Conservation (phyloP, 1,140 invertebrate genomes). For the Coelopa frigida region DNA sequence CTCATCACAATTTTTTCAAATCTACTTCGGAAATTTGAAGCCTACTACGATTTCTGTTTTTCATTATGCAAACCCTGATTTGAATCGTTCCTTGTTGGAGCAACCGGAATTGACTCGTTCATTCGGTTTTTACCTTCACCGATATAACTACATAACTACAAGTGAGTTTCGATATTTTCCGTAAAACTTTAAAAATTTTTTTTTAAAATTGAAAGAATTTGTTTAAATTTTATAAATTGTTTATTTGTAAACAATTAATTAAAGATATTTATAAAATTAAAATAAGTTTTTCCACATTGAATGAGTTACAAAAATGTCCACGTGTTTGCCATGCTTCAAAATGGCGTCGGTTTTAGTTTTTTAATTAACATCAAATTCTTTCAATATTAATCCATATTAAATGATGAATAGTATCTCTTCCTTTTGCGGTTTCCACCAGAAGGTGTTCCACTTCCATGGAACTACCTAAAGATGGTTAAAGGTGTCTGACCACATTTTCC, state of each 20-base stretch:
- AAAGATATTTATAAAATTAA: constrained; percentile 1
- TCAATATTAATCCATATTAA: constrained; percentile 6
- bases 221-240: constrained; percentile 1
- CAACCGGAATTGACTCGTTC: constrained; percentile 17
- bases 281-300: constrained; percentile 1
- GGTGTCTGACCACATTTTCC: constrained; percentile 48
- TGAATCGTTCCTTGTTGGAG: constrained; percentile 1
- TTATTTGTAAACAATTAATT: not conserved
- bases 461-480: constrained; percentile 48
- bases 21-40: too few relatives aligned
- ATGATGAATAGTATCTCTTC: constrained; percentile 45
- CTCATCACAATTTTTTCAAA: too few relatives aligned
- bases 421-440: constrained; percentile 63
- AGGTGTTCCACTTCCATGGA: constrained; percentile 34
- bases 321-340: constrained; percentile 3
- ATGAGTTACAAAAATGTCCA: not conserved
- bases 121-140: constrained; percentile 36
- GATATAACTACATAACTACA: constrained; percentile 27
- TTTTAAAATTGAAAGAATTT: constrained; percentile 4
- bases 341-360: constrained; percentile 1
- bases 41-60: too few relatives aligned
- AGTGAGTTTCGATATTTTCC: constrained; percentile 16
- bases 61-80: too few relatives aligned
- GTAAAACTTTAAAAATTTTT: constrained; percentile 2
- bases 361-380: not conserved